These are phyloP conservation scores for Eupsittula cactorum DNA, from an alignment of 2,113 vertebrate species.

Conservation along the genomic window DNA sequence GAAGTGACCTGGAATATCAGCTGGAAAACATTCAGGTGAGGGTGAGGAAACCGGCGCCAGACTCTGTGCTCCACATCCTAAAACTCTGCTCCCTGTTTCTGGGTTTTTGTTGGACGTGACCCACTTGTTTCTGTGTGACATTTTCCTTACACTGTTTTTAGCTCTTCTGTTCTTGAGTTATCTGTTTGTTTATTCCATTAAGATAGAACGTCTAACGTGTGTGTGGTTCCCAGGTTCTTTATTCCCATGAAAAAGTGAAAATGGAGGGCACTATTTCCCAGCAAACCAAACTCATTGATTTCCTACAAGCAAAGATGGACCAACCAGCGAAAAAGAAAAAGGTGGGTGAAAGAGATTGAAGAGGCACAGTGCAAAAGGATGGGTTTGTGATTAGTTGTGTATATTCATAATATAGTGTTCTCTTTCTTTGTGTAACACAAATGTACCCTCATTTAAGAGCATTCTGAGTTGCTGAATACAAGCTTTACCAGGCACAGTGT, in stretches of 20 bases:
- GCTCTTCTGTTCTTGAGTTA: not conserved
- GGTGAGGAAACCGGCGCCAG: not conserved
- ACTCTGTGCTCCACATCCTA: not conserved
- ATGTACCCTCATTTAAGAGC: not conserved
- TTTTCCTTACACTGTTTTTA: not conserved
- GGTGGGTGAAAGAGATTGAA: constrained; percentile 76
- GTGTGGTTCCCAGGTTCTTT: constrained; percentile 87
- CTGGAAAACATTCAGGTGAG: constrained; percentile 98
- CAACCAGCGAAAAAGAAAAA: constrained; percentile 99
- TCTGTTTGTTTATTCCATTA: not conserved
- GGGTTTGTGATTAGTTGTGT: not conserved
- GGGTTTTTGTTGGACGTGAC: not conserved
- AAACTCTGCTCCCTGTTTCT: not conserved
- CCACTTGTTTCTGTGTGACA: not conserved
- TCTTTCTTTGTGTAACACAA: not conserved
- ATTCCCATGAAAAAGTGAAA: constrained; percentile 99
- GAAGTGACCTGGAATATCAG: constrained; percentile 97
- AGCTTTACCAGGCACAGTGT: not conserved
- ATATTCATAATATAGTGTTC: constrained; percentile 3
- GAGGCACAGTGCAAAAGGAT: not conserved
- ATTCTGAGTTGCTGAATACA: not conserved
- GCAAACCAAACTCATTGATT: constrained; percentile 99
- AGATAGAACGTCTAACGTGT: not conserved
- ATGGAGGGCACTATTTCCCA: constrained; percentile 99
- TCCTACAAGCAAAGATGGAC: constrained; percentile 98